A percentile compares a stretch with the other conserved stretches of the same genome.
phyloP scores from a whole-genome alignment of 2,888 invertebrate genomes.

The Nomada ruficornis region DNA sequence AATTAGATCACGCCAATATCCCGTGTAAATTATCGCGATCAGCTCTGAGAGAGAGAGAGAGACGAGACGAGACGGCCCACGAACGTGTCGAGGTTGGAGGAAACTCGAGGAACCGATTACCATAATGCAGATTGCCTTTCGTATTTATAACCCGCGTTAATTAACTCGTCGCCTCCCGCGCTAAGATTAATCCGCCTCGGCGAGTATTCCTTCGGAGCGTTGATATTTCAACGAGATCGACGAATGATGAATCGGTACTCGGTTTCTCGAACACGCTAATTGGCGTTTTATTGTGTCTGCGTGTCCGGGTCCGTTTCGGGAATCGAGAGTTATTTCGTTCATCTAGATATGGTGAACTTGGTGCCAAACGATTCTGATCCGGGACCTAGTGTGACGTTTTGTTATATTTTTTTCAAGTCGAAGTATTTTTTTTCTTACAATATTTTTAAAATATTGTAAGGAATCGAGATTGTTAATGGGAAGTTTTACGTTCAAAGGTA shows the following conservation, averaged over 20 bases:
- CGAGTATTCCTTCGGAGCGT: constrained; percentile 27
- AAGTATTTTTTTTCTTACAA: too few relatives aligned
- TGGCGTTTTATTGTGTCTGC: constrained; percentile 20
- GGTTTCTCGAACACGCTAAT: constrained; percentile 26
- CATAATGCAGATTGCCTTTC: constrained; percentile 52
- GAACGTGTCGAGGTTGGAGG: background rate
- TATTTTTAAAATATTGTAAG: too few relatives aligned
- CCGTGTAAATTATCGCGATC: constrained; percentile 69
- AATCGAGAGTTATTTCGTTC: background rate
- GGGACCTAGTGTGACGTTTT: too few relatives aligned
- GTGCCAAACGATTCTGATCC: too few relatives aligned
- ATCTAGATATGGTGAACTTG: too few relatives aligned
- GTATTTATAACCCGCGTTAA: constrained; percentile 56
- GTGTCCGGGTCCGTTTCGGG: background rate
- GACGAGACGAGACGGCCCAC: background rate
- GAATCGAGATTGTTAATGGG: too few relatives aligned
- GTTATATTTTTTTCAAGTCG: too few relatives aligned
- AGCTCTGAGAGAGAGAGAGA: constrained; percentile 14
- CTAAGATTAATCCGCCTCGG: constrained; percentile 41
- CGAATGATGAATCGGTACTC: constrained; percentile 37
- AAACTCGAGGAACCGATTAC: constrained; percentile 44
- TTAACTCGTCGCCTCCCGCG: constrained; percentile 48
- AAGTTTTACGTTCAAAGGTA: too few relatives aligned
- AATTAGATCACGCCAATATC: constrained; percentile 73
- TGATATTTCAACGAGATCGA: constrained; percentile 30